A percentile compares a stretch with the other conserved stretches of the same genome.
Conservation (phyloP, 2,797 vertebrate species). For the Notolabrus celidotus region DNA sequence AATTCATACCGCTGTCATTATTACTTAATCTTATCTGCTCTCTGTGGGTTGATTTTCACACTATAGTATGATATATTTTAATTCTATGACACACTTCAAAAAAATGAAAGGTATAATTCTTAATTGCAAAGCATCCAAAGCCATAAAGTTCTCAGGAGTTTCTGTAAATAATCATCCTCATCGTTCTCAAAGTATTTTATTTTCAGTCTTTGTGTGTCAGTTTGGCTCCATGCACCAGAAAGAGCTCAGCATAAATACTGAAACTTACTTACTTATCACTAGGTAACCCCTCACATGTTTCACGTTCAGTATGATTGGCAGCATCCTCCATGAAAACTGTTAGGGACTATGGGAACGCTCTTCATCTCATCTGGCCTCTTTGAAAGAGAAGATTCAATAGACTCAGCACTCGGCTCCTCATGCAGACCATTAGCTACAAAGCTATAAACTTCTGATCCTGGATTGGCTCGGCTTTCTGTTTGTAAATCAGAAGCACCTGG, state of each 20-base stretch:
- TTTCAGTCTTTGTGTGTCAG: constrained; percentile 1
- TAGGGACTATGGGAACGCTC: constrained; percentile 26
- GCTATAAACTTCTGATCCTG: constrained; percentile 54
- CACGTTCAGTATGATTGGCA: constrained; percentile 16
- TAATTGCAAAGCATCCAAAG: background rate
- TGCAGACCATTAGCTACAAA: constrained; percentile 56
- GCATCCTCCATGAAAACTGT: constrained; percentile 27
- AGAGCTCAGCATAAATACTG: background rate
- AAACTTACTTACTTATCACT: background rate
- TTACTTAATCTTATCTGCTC: no score
- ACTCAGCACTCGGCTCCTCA: constrained; percentile 22
- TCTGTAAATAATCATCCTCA: background rate
- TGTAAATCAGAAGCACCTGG: constrained; percentile 74
- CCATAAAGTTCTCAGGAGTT: background rate
- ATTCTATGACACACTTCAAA: no score
- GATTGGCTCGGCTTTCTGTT: constrained; percentile 41
- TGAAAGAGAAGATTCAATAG: constrained; percentile 48
- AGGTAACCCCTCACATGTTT: constrained; percentile 37
- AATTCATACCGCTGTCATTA: no score
- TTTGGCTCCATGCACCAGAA: background rate
- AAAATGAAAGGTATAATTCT: no score
- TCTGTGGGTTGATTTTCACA: no score
- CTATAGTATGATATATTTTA: no score
- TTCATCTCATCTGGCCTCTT: constrained; percentile 34
- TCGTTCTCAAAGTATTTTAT: background rate